A percentile compares a stretch with the other conserved stretches of the same genome.
These are phyloP conservation scores for Staurois parvus DNA, from an alignment of 2,797 vertebrate genomes.

Conservation along the genomic window DNA sequence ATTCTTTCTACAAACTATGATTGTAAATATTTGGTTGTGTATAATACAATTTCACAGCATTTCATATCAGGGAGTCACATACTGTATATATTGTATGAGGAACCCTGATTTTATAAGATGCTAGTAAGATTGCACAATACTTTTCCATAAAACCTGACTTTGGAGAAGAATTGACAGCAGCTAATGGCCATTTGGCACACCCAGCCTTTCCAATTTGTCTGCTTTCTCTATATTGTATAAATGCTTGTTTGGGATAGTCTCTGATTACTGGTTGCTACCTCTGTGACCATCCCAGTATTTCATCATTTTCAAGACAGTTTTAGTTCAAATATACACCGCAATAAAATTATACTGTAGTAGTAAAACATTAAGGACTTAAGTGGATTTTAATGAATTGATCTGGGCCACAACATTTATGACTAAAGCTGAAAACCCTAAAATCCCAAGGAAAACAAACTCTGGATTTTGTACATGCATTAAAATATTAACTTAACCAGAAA, in stretches of 20 bases:
- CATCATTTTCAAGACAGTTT: conserved; percentile 2
- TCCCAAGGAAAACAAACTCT: neutral
- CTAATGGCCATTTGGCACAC: conserved; percentile 53
- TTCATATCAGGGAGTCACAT: neutral
- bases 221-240: conserved; percentile 27
- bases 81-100: neutral
- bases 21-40: neutral
- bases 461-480: neutral
- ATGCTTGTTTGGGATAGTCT: conserved; percentile 37
- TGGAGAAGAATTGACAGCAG: conserved; percentile 44
- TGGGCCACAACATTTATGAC: neutral
- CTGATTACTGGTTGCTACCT: conserved; percentile 37
- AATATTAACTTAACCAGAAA: neutral
- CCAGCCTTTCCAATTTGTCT: conserved; percentile 42
- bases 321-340: neutral
- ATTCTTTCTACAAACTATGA: neutral
- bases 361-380: conserved; percentile 18
- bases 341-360: neutral
- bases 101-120: neutral
- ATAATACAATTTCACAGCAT: neutral
- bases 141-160: conserved; percentile 15
- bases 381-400: conserved; percentile 19
- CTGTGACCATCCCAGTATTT: conserved; percentile 31
- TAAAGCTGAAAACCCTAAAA: neutral
- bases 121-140: conserved; percentile 3